A percentile compares a stretch with the other conserved stretches of the same genome.
phyloP scores from a whole-genome alignment of 2,888 invertebrate genomes.

The Thymelicus acteon region DNA sequence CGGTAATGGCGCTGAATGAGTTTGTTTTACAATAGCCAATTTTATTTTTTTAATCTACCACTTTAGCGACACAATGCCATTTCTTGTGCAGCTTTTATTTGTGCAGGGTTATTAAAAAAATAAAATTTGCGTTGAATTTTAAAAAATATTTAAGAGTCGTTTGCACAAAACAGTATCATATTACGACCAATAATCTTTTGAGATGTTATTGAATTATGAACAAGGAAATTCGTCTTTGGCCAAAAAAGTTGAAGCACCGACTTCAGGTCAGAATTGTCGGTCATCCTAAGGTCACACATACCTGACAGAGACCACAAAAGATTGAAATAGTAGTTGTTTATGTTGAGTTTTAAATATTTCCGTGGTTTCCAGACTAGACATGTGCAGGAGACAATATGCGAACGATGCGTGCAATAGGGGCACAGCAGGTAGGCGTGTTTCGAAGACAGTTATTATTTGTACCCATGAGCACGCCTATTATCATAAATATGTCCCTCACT shows the following conservation, averaged over 20 bases:
- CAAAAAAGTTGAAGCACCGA: slow-evolving; percentile 27
- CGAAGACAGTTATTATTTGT: slow-evolving; percentile 53
- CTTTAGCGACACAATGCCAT: neutral
- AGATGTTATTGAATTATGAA: slow-evolving; percentile 23
- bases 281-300: slow-evolving; percentile 34
- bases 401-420: slow-evolving; percentile 98
- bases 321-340: slow-evolving; percentile 47
- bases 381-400: slow-evolving; percentile 98
- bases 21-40: slow-evolving; percentile 46
- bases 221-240: slow-evolving; percentile 23
- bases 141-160: slow-evolving; percentile 25
- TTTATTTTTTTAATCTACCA: slow-evolving; percentile 31
- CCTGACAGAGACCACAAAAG: slow-evolving; percentile 25
- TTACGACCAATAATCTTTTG: slow-evolving; percentile 19
- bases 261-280: slow-evolving; percentile 25
- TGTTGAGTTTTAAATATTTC: slow-evolving; percentile 80
- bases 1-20: slow-evolving; percentile 83
- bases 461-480: slow-evolving; percentile 76
- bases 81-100: neutral
- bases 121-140: slow-evolving; percentile 27
- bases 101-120: slow-evolving; percentile 4
- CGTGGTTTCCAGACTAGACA: slow-evolving; percentile 97
- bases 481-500: slow-evolving; percentile 69
- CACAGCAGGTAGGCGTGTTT: slow-evolving; percentile 95
- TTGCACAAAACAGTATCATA: slow-evolving; percentile 33